Percentiles rank a stretch among this genome's conserved stretches.
Evolutionary conservation across 2,797 vertebrate species (phyloP).

Genomic region (Rallus crepitans): DNA sequence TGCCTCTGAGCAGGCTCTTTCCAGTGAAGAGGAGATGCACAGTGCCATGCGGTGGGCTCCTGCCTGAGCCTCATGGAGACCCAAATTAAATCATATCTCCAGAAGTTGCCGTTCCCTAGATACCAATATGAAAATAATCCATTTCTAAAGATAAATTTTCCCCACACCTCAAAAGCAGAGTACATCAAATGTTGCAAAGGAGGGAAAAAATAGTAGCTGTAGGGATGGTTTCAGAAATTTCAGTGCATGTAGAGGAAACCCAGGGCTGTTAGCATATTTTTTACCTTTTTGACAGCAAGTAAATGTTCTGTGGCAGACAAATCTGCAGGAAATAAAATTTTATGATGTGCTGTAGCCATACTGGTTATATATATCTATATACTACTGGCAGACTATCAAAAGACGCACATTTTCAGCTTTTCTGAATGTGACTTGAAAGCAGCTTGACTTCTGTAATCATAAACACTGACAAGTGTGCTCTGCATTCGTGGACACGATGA

Average conservation of each 20-base stretch:
- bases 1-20: background rate
- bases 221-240: constrained; percentile 58
- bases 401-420: background rate
- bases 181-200: constrained; percentile 48
- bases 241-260: constrained; percentile 23
- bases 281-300: constrained; percentile 68
- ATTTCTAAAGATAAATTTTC: constrained; percentile 55
- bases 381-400: constrained; percentile 65
- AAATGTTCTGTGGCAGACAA: constrained; percentile 75
- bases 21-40: background rate
- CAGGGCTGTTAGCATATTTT: constrained; percentile 59
- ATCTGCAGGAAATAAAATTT: constrained; percentile 74
- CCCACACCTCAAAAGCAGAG: constrained; percentile 13
- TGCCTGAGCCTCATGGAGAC: background rate
- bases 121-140: constrained; percentile 60
- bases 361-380: constrained; percentile 55
- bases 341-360: constrained; percentile 51
- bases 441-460: constrained; percentile 63
- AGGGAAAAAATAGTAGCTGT: constrained; percentile 46
- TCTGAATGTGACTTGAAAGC: constrained; percentile 60
- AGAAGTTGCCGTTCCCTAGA: constrained; percentile 36
- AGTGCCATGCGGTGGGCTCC: background rate
- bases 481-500: background rate
- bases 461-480: constrained; percentile 42
- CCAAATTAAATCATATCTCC: constrained; percentile 34